These are phyloP conservation scores for Frieseomelitta varia DNA, from an alignment of 1,140 invertebrate genomes.

Conservation along the genomic window DNA sequence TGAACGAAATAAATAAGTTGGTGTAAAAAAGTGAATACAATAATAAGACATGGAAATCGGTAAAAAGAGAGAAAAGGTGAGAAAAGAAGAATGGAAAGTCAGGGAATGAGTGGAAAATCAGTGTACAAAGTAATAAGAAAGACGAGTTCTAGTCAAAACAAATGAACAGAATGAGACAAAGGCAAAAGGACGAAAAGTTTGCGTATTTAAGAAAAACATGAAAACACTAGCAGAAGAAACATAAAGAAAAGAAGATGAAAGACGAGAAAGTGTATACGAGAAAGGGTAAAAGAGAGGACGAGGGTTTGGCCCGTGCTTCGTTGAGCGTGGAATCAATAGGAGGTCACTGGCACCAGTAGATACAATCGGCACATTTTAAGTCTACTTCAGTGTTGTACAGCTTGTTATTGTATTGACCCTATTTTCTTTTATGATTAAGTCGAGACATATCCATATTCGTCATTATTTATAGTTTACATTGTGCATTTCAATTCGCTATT, in stretches of 20 bases:
- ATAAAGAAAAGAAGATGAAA: conserved; percentile 32
- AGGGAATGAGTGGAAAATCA: neutral
- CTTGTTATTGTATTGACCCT: conserved; percentile 47
- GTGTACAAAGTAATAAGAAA: conserved; percentile 1
- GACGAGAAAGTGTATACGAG: conserved; percentile 24
- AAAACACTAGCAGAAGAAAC: conserved; percentile 26
- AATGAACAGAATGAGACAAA: conserved; percentile 3
- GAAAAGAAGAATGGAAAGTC: neutral
- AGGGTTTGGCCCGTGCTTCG: conserved; percentile 75
- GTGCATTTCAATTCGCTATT: conserved; percentile 25
- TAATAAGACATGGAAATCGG: conserved; percentile 11
- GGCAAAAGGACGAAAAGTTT: conserved; percentile 12
- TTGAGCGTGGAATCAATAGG: conserved; percentile 80
- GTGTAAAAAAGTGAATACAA: conserved; percentile 3
- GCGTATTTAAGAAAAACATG: conserved; percentile 33
- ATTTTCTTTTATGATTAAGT: conserved; percentile 41
- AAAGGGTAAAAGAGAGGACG: conserved; percentile 30
- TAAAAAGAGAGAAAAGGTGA: conserved; percentile 3
- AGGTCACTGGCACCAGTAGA: conserved; percentile 81
- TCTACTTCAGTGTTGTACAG: conserved; percentile 44
- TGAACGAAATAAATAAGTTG: neutral
- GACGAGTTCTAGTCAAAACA: conserved; percentile 11
- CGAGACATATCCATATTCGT: conserved; percentile 17
- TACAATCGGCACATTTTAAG: conserved; percentile 80
- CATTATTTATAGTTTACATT: neutral